These are phyloP conservation scores for Paradisaea rubra DNA, from an alignment of 2,113 vertebrate genomes.

Conservation along the genomic window DNA sequence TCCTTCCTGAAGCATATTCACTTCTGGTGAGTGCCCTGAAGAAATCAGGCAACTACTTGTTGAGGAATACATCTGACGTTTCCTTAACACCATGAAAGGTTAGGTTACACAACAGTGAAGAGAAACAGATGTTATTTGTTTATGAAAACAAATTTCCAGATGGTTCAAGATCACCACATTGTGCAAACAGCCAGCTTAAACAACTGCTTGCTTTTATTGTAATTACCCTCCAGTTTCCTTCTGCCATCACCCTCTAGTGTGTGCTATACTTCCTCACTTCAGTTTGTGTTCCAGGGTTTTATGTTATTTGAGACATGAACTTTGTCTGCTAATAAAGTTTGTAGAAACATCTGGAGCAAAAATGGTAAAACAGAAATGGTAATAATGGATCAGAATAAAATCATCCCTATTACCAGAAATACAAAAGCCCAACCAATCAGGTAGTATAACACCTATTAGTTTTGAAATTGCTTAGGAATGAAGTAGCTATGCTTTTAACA, in stretches of 20 bases:
- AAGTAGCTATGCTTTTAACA: not conserved
- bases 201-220: not conserved
- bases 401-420: not conserved
- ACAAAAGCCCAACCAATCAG: not conserved
- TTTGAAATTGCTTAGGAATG: not conserved
- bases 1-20: not conserved
- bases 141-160: conserved; percentile 30
- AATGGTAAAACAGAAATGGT: not conserved
- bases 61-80: not conserved
- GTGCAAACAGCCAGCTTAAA: not conserved
- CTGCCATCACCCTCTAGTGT: not conserved
- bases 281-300: not conserved
- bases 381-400: not conserved
- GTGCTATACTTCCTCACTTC: not conserved
- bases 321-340: not conserved
- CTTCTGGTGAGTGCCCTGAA: not conserved
- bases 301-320: not conserved
- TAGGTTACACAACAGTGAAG: not conserved
- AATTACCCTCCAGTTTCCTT: not conserved
- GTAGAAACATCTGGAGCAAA: not conserved
- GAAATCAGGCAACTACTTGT: not conserved
- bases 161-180: not conserved
- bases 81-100: not conserved
- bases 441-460: not conserved
- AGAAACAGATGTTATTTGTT: conserved; percentile 22